Evolutionary conservation across 2,113 vertebrate genomes (phyloP).

Genomic region (Boleophthalmus pectinirostris): DNA sequence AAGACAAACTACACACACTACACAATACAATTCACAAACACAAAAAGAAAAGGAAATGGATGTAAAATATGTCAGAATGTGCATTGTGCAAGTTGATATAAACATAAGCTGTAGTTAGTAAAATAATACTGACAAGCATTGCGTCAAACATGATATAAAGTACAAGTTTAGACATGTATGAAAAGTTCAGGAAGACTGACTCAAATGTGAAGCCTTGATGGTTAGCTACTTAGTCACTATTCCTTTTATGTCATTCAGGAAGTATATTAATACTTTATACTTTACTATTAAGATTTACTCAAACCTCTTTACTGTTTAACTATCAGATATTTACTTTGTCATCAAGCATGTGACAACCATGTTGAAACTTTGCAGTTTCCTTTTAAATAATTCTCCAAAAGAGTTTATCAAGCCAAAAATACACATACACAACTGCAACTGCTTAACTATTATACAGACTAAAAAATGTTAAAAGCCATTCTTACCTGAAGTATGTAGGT

Average conservation of each 20-base stretch:
- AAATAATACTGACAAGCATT: not conserved
- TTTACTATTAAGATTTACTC: not conserved
- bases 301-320: not conserved
- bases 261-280: not conserved
- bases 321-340: not conserved
- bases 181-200: constrained; percentile 5
- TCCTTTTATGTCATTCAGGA: constrained; percentile 28
- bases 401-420: not conserved
- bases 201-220: not conserved
- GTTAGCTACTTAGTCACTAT: too few species aligned
- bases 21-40: not conserved
- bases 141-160: not conserved
- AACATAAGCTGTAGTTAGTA: not conserved
- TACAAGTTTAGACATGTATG: constrained; percentile 28
- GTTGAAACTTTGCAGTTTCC: not conserved
- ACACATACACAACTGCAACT: not conserved
- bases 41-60: not conserved
- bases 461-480: not conserved
- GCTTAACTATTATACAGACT: not conserved
- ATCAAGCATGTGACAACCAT: constrained; percentile 9
- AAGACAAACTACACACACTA: not conserved
- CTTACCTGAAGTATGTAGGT: constrained; percentile 37
- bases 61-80: too few species aligned
- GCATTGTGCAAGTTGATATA: not conserved
- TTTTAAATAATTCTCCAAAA: not conserved